Conservation (phyloP, 2,888 invertebrate species). For the Antheraea yamamai region DNA sequence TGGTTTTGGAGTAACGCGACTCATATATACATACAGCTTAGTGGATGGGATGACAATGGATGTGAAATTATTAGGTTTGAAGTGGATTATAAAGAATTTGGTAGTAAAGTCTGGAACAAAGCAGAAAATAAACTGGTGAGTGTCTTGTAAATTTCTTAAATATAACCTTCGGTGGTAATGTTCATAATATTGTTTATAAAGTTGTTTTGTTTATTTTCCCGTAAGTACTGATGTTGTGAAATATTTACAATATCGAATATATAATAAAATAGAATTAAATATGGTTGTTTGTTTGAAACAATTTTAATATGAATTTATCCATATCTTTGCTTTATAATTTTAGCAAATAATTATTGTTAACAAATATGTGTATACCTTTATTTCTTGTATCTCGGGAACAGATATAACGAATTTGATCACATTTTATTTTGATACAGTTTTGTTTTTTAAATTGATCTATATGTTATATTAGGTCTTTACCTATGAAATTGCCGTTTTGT, state of each 20-base stretch:
- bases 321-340: no score
- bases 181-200: background rate
- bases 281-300: no score
- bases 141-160: constrained; percentile 10
- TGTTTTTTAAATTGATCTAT: no score
- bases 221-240: background rate
- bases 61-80: constrained; percentile 91
- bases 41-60: constrained; percentile 93
- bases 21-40: constrained; percentile 89
- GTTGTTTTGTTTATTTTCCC: background rate
- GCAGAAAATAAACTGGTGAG: constrained; percentile 69
- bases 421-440: no score
- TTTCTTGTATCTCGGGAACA: no score
- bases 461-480: no score
- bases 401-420: no score
- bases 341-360: no score
- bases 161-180: background rate
- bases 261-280: no score
- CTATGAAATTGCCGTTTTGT: no score
- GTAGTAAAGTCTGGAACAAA: constrained; percentile 71
- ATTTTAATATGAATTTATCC: no score
- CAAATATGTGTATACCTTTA: no score
- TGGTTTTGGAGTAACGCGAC: constrained; percentile 91
- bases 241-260: background rate
- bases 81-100: constrained; percentile 85